Conservation (phyloP, 1,140 invertebrate genomes). For the Spodoptera frugiperda region DNA sequence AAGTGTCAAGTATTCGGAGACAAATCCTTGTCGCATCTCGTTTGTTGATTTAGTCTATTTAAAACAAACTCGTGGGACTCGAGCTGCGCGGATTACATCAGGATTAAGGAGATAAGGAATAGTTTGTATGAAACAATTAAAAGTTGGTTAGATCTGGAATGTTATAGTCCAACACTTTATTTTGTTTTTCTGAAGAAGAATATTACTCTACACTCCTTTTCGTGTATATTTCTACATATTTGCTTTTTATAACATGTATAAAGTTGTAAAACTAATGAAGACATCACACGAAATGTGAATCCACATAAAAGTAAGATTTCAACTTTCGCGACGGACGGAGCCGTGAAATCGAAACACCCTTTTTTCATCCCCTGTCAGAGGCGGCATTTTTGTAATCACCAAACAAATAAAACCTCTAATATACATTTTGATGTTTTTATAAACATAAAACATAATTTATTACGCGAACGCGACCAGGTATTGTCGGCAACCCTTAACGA, state of each 20-base stretch:
- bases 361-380: conserved; percentile 23
- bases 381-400: conserved; percentile 43
- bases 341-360: conserved; percentile 41
- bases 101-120: conserved; percentile 23
- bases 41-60: conserved; percentile 46
- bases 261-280: not conserved
- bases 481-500: conserved; percentile 51
- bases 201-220: too few relatives aligned
- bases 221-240: not conserved
- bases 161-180: conserved; percentile 2
- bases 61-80: conserved; percentile 37
- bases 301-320: conserved; percentile 33
- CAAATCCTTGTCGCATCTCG: conserved; percentile 41
- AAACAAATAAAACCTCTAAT: conserved; percentile 50
- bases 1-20: conserved; percentile 1
- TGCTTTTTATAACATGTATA: not conserved
- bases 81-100: conserved; percentile 22
- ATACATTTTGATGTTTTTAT: conserved; percentile 50
- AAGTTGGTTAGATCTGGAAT: not conserved
- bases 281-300: not conserved
- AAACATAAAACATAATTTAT: conserved; percentile 51
- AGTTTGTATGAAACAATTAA: conserved; percentile 9
- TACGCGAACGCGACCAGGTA: conserved; percentile 42
- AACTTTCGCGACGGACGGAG: conserved; percentile 33
- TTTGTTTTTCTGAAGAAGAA: not conserved